Evolutionary conservation across 2,797 vertebrate species (phyloP), one percentile per base, ranked within the genome.

Genomic region (Leucoraja ocellata): DNA sequence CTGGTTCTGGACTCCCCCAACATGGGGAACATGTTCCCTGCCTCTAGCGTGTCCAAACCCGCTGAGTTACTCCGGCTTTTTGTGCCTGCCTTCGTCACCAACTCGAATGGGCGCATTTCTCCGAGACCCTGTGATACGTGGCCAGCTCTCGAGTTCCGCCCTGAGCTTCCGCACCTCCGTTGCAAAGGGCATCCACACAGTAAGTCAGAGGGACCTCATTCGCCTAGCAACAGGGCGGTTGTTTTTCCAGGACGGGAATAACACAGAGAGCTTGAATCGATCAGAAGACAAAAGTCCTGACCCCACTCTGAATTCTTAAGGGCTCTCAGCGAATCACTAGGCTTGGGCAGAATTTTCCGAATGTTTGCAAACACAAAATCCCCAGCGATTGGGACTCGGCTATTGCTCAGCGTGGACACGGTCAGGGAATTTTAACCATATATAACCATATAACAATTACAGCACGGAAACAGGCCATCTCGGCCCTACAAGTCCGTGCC

Each of bases 151-250:
- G 94, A 96, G 96, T 94, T 95, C 95, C 96, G 95, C 96, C 95
- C 95, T 95, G 94, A 95, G 96, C 95, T 25, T 97, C 96, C 95
- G 95, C 81, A 94, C 96, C 95, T 95, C 95, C 95, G 32, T 32
- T 65, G 1, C n/a, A 36, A n/a, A 68, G 4, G 5, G 18, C 28
- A 7, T 36, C 68, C n/a, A 1, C 84, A 68, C 36, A 10, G 28
- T 18, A 1, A 93, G 91, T 93, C 94, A 95, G 94, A 93, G 93
- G 95, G 95, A 28, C 95, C 95, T 95, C 94, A 96, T 96, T 97
- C 97, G 97, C 99, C 97, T 99, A 98, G 98, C 98, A 99, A 99
- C 98, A 96, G 94, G 96, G 14, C 84, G 68, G 46, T 46, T 46
- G 46, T 46, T 32, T 63, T 21, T 11, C 65, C 93, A 94, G 95